Conservation (phyloP, 2,797 vertebrate genomes). For the Phataginus tetradactyla region DNA sequence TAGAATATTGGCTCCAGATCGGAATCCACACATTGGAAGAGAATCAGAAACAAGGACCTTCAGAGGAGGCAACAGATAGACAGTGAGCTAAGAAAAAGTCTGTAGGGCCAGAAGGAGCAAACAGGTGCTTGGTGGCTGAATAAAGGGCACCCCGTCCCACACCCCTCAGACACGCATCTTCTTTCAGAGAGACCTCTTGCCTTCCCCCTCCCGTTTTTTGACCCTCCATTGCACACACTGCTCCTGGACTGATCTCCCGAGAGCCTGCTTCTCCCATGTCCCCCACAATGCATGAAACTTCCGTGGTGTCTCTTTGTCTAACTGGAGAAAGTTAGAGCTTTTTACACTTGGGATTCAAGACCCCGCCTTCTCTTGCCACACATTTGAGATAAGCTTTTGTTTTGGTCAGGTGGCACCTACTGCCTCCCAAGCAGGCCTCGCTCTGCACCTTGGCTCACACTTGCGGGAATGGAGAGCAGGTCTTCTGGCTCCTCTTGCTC, state of each 20-base stretch:
- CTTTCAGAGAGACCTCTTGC: neutral
- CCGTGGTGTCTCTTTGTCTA: neutral
- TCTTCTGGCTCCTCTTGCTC: neutral
- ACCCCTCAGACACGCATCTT: neutral
- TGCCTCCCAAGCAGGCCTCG: neutral
- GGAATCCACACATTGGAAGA: neutral
- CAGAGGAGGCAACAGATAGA: neutral
- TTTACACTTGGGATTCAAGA: neutral
- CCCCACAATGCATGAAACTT: neutral
- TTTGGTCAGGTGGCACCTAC: neutral
- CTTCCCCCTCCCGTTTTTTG: neutral
- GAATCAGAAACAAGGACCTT: neutral
- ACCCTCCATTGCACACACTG: neutral
- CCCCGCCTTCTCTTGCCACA: neutral
- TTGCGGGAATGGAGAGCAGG: neutral
- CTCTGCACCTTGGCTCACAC: neutral
- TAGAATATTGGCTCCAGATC: conserved; percentile 18
- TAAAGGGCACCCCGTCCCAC: neutral
- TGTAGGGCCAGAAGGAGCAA: neutral
- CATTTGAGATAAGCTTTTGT: neutral
- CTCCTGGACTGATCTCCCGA: neutral
- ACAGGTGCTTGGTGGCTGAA: neutral
- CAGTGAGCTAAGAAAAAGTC: neutral
- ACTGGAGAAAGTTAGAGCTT: neutral
- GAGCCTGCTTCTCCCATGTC: neutral